Evolutionary conservation across 1,140 invertebrate genomes (phyloP).

Genomic region (Eubasilissa regina): DNA sequence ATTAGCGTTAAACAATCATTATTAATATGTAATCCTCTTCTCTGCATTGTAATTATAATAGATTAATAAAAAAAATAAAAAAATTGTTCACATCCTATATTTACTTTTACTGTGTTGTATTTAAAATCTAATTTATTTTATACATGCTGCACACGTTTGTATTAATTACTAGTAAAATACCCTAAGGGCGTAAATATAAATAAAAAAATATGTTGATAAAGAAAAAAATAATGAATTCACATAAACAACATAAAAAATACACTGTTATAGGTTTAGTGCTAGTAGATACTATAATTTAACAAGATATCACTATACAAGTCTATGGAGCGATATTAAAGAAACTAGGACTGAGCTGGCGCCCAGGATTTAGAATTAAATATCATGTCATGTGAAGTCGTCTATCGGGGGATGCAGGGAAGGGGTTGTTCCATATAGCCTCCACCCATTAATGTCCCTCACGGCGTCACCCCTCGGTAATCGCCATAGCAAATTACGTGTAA

Average conservation of each 20-base stretch:
- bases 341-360: too few relatives aligned
- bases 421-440: not conserved
- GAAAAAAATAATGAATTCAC: not conserved
- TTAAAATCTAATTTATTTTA: not conserved
- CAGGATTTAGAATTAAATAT: conserved; percentile 1
- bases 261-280: too few relatives aligned
- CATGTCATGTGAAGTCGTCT: conserved; percentile 22
- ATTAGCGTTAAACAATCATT: too few relatives aligned
- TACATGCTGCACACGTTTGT: not conserved
- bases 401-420: not conserved
- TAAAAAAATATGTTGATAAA: conserved; percentile 16
- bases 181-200: conserved; percentile 1
- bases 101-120: not conserved
- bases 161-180: not conserved
- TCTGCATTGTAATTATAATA: too few relatives aligned
- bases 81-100: too few relatives aligned
- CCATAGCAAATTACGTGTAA: not conserved
- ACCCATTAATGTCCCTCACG: not conserved
- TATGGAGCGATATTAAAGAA: too few relatives aligned
- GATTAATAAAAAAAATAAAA: too few relatives aligned
- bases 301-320: too few relatives aligned
- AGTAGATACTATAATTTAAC: too few relatives aligned
- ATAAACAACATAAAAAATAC: not conserved
- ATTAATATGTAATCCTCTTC: too few relatives aligned
- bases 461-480: not conserved